A percentile compares a stretch with the other conserved stretches of the same genome.
These are phyloP conservation scores for Eupithecia tripunctaria DNA, from an alignment of 2,888 invertebrate genomes.

Conservation along the genomic window DNA sequence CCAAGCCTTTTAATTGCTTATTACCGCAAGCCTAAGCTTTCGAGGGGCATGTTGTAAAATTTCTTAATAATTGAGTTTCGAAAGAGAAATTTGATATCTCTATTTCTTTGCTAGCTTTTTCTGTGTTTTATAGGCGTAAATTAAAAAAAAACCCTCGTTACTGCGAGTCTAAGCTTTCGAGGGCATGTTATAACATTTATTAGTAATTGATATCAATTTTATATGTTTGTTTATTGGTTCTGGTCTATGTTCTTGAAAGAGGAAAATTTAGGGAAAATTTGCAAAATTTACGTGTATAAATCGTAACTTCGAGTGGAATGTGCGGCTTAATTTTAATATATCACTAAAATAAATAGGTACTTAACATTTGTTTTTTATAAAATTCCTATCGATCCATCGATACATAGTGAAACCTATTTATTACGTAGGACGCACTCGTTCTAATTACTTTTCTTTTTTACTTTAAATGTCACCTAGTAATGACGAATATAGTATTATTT, in stretches of 20 bases:
- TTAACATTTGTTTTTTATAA: not conserved
- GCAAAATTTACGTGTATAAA: not conserved
- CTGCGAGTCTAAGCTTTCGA: slow-evolving; percentile 23
- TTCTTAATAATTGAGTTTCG: not conserved
- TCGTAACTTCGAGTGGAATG: not conserved
- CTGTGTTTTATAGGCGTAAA: not conserved
- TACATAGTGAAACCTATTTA: not conserved
- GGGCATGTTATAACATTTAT: slow-evolving; percentile 2
- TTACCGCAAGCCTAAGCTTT: slow-evolving; percentile 29
- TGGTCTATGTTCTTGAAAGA: not conserved
- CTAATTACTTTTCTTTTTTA: not conserved
- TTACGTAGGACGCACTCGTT: not conserved
- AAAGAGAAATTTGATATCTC: not conserved
- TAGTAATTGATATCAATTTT: not conserved
- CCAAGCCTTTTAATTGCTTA: slow-evolving; percentile 36
- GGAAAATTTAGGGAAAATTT: not conserved
- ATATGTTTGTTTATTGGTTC: not conserved
- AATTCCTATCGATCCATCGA: not conserved
- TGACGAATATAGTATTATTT: not conserved
- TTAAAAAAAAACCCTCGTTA: not conserved
- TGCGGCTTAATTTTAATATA: not conserved
- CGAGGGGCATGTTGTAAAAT: slow-evolving; percentile 14
- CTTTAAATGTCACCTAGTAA: not conserved
- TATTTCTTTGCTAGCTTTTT: not conserved
- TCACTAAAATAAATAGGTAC: no score